These are phyloP conservation scores for Parnassius smintheus DNA, from an alignment of 2,888 invertebrate genomes.

Conservation along the genomic window DNA sequence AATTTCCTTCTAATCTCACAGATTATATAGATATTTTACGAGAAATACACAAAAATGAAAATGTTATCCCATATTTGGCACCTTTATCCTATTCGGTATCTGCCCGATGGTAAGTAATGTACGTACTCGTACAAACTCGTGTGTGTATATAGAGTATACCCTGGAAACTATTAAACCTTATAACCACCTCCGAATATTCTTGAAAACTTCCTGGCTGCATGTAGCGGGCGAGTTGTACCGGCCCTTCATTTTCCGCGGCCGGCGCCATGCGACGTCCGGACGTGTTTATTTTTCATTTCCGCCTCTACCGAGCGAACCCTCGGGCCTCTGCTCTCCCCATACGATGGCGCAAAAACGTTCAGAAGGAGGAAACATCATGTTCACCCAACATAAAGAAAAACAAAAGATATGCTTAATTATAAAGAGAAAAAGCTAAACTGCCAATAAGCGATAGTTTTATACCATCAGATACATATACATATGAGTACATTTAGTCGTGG, in stretches of 20 bases:
- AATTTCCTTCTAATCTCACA: no score
- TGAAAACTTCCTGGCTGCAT: slow-evolving; percentile 32
- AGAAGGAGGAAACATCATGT: slow-evolving; percentile 24
- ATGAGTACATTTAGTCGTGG: no score
- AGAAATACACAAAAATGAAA: no score
- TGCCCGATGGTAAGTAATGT: no score
- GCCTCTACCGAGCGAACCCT: slow-evolving; percentile 57
- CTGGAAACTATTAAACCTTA: no score
- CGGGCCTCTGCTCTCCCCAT: slow-evolving; percentile 31
- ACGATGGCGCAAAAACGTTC: slow-evolving; percentile 19
- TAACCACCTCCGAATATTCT: slow-evolving; percentile 14
- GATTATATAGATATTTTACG: no score
- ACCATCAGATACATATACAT: no score
- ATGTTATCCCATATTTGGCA: no score
- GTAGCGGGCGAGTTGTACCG: slow-evolving; percentile 38
- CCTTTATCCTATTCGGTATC: no score
- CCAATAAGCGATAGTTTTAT: neutral
- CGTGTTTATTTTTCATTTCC: slow-evolving; percentile 81
- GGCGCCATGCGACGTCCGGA: slow-evolving; percentile 68
- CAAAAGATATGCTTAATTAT: slow-evolving; percentile 25
- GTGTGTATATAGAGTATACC: no score
- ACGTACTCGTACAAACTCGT: no score
- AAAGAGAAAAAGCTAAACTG: slow-evolving; percentile 16
- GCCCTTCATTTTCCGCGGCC: slow-evolving; percentile 66
- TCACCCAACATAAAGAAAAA: slow-evolving; percentile 20